Evolutionary conservation across 1,140 invertebrate genomes (phyloP), one percentile per base, ranked within the genome.

Genomic region (Pinna nobilis): DNA sequence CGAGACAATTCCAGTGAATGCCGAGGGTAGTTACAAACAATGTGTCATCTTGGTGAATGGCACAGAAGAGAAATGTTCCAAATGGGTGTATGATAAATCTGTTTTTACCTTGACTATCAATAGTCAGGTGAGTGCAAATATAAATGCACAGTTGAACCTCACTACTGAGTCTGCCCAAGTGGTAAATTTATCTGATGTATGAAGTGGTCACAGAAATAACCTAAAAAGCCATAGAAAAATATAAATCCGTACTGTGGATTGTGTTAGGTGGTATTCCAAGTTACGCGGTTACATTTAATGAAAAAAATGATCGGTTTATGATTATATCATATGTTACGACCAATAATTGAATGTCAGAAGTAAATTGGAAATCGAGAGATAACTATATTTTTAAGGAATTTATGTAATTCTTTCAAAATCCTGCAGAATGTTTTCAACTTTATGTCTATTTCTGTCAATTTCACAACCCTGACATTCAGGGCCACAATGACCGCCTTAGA

Each of bases 11-110:
- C 76, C 79, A 7, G 9, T 30, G 6, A n/a, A 51, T 13, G 7
- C 39, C 0, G 51, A 67, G 7, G 23, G 53, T 1, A 28, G n/a
- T 20, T 77, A 72, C 44, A 59, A 67, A 15, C 49, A 61, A 18
- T 77, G 75, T 53, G 50, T 61, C 33, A 15, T 77, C 1, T 59
- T 72, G n/a, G 35, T 64, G 2, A 69, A 74, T 35, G 39, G 30
- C 11, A 49, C 30, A 39, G 39, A 33, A 28, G 15, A 20, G 7
- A 63, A 35, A 25, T 79, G 77, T 51, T n/a, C 15, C 18, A 30
- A 51, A 47, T 79, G 77, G 77, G 77, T 79, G 0, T 79, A 76
- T 15, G 59, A 63, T 30, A 13, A 23, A 9, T 41, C 35, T n/a
- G 39, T 44, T 9, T 44, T 44, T 44, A 44, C 39, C 39, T 11